A percentile compares a stretch with the other conserved stretches of the same genome.
Conservation (phyloP, 1,140 invertebrate species). For the Zaprionus capensis region DNA sequence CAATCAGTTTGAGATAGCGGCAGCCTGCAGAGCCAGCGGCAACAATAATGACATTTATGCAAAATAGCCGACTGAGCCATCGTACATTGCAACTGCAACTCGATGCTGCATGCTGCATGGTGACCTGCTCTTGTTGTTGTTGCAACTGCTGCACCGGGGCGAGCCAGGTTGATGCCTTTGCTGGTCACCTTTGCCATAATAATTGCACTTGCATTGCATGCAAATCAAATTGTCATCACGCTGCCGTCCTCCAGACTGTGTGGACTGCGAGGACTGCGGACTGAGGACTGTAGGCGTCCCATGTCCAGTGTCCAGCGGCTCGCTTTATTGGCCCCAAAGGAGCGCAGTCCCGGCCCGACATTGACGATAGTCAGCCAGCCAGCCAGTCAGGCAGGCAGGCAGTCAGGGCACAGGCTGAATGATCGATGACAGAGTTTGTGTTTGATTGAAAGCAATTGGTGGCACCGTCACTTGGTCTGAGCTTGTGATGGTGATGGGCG, state of each 20-base stretch:
- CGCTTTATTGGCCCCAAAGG: constrained; percentile 77
- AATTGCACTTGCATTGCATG: constrained; percentile 82
- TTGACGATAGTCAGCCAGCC: constrained; percentile 59
- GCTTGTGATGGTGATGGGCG: constrained; percentile 57
- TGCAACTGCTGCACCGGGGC: constrained; percentile 2
- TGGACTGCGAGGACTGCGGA: background rate
- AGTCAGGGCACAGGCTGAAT: constrained; percentile 60
- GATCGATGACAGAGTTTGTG: constrained; percentile 82
- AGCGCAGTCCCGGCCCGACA: constrained; percentile 30
- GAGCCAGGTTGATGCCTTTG: constrained; percentile 18
- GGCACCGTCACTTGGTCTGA: constrained; percentile 76
- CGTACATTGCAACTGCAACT: constrained; percentile 8
- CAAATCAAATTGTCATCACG: constrained; percentile 82
- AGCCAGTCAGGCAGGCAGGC: constrained; percentile 35
- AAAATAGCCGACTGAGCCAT: constrained; percentile 51
- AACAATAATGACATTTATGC: constrained; percentile 83
- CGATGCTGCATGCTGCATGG: constrained; percentile 8
- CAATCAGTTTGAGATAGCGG: constrained; percentile 82
- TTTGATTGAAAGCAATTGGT: constrained; percentile 83
- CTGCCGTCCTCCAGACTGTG: constrained; percentile 48
- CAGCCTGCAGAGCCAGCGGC: constrained; percentile 68
- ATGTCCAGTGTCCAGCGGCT: constrained; percentile 57
- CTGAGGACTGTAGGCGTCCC: constrained; percentile 20
- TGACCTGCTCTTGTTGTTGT: constrained; percentile 32
- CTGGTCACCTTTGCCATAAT: constrained; percentile 82